Percentiles rank a stretch among this genome's conserved stretches.
Conservation (phyloP, 2,888 invertebrate genomes). For the Diabrotica balteata region DNA sequence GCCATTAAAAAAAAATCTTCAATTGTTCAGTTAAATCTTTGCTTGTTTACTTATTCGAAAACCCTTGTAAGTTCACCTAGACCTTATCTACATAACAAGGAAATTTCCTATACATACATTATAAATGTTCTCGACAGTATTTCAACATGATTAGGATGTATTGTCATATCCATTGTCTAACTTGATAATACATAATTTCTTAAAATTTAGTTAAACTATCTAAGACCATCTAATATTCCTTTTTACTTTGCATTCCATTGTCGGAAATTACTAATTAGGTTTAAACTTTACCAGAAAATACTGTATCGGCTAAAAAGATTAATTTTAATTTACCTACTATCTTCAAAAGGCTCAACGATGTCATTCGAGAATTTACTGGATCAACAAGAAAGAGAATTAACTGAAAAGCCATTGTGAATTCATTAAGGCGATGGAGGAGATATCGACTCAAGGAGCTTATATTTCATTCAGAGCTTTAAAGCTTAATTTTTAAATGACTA, state of each 20-base stretch:
- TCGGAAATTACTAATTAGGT: not conserved
- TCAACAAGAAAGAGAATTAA: conserved; percentile 24
- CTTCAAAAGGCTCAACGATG: conserved; percentile 7
- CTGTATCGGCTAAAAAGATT: not conserved
- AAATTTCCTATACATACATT: too few species aligned
- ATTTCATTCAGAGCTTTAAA: conserved; percentile 17
- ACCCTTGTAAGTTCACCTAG: too few species aligned
- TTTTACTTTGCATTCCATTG: not conserved
- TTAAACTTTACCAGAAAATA: conserved; percentile 2
- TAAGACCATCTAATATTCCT: not conserved
- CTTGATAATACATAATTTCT: not conserved
- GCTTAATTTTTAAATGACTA: conserved; percentile 4
- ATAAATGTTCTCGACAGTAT: too few species aligned
- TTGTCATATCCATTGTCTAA: not conserved
- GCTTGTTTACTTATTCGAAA: too few species aligned
- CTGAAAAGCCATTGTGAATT: conserved; percentile 27
- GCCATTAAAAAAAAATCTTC: too few species aligned
- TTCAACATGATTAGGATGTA: too few species aligned
- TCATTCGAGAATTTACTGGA: conserved; percentile 21
- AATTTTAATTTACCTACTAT: conserved; percentile 15
- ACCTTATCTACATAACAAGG: too few species aligned
- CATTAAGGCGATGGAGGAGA: conserved; percentile 20
- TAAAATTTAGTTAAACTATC: not conserved
- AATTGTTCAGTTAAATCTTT: too few species aligned
- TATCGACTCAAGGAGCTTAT: conserved; percentile 14